Percentiles rank a stretch among this genome's conserved stretches.
These are phyloP conservation scores for Garrulus glandarius DNA, from an alignment of 2,797 vertebrate genomes.

Conservation along the genomic window DNA sequence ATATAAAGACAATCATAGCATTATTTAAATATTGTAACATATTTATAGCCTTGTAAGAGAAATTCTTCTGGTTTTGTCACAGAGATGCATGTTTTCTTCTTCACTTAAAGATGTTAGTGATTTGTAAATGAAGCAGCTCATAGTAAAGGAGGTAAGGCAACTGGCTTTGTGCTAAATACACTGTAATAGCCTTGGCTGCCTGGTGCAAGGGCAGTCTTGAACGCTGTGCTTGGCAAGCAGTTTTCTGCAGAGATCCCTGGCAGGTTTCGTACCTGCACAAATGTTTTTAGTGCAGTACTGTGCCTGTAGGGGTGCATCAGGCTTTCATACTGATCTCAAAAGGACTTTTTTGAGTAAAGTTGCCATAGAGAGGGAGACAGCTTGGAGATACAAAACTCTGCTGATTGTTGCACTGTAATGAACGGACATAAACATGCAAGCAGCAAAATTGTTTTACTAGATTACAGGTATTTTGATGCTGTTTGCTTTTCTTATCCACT, in stretches of 20 bases:
- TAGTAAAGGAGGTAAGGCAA: neutral
- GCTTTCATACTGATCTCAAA: neutral
- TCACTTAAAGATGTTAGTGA: neutral
- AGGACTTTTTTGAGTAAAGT: neutral
- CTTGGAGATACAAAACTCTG: neutral
- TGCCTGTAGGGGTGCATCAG: neutral
- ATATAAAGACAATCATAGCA: neutral
- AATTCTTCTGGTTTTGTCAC: neutral
- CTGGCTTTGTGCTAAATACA: neutral
- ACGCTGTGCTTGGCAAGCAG: neutral
- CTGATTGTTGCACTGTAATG: neutral
- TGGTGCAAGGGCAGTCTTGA: neutral
- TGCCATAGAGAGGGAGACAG: neutral
- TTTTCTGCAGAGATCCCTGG: neutral
- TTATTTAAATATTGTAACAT: conserved; percentile 25
- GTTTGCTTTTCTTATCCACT: neutral
- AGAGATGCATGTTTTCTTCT: neutral
- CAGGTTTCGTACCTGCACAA: neutral
- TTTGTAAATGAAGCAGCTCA: neutral
- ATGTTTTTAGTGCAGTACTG: neutral
- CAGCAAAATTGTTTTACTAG: neutral
- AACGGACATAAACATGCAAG: neutral
- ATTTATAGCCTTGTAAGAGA: neutral
- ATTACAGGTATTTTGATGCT: neutral
- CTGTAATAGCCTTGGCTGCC: neutral